phyloP scores from a whole-genome alignment of 2,797 vertebrate species.

The Cyclura pinguis region DNA sequence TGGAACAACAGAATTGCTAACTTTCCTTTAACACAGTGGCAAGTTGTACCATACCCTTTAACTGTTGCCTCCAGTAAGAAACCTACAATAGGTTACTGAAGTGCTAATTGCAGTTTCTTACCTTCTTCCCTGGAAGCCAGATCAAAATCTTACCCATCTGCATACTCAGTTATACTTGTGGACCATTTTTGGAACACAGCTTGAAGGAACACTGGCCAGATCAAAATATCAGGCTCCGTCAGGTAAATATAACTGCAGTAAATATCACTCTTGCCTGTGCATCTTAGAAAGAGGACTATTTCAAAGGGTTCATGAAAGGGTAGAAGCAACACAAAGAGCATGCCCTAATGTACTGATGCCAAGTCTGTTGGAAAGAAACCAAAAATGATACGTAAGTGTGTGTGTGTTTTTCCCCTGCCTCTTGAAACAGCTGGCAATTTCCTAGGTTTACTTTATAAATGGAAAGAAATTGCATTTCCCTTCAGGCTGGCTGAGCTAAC shows the following conservation, averaged over 20 bases:
- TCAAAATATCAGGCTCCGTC: background rate
- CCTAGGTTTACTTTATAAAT: constrained; percentile 22
- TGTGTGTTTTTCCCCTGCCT: constrained; percentile 32
- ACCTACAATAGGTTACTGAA: background rate
- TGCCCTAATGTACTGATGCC: background rate
- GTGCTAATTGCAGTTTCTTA: background rate
- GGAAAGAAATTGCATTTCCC: constrained; percentile 30
- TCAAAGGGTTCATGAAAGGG: background rate
- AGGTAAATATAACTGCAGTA: background rate
- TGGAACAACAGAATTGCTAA: background rate
- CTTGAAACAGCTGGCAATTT: constrained; percentile 36
- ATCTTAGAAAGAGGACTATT: constrained; percentile 13
- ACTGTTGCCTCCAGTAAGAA: background rate
- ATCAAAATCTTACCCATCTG: background rate
- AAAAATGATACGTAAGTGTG: background rate
- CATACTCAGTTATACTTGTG: background rate
- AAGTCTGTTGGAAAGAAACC: constrained; percentile 30
- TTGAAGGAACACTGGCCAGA: background rate
- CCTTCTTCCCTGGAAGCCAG: background rate
- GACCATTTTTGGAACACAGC: background rate
- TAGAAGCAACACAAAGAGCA: constrained; percentile 13
- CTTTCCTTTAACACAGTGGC: background rate
- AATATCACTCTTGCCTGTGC: background rate
- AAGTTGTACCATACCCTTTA: background rate
- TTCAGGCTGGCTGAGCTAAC: constrained; percentile 20